Conservation (phyloP, 2,113 vertebrate species). For the Pomatorhinus ruficollis region DNA sequence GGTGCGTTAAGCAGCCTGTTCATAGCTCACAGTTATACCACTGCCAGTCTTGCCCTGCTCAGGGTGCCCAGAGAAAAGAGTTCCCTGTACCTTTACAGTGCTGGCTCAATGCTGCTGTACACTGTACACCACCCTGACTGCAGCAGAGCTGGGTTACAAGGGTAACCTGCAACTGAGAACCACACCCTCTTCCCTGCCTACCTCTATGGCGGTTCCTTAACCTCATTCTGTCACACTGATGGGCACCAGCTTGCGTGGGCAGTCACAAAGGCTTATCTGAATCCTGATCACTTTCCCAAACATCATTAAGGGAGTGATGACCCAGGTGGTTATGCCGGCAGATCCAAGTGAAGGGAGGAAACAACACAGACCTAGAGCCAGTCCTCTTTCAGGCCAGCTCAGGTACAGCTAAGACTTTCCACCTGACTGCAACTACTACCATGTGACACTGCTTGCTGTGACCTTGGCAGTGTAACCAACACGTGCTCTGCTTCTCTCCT, state of each 20-base stretch:
- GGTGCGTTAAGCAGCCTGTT: background rate
- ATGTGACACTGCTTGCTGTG: background rate
- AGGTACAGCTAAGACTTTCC: background rate
- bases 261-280: background rate
- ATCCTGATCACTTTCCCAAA: background rate
- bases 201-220: background rate
- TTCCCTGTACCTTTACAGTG: background rate
- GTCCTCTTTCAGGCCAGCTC: background rate
- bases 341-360: background rate
- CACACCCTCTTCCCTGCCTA: background rate
- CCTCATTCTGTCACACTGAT: background rate
- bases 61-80: background rate
- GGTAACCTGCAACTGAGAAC: background rate
- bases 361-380: background rate
- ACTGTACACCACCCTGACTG: fast-evolving
- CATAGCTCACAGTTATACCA: background rate
- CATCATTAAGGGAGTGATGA: background rate
- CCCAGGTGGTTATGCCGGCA: background rate
- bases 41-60: background rate
- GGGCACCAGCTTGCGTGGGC: fast-evolving
- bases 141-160: background rate
- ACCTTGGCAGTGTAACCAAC: background rate
- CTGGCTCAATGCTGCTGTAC: background rate
- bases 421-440: background rate
- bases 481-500: background rate